phyloP scores from a whole-genome alignment of 2,797 vertebrate genomes.

The Potorous gilbertii region DNA sequence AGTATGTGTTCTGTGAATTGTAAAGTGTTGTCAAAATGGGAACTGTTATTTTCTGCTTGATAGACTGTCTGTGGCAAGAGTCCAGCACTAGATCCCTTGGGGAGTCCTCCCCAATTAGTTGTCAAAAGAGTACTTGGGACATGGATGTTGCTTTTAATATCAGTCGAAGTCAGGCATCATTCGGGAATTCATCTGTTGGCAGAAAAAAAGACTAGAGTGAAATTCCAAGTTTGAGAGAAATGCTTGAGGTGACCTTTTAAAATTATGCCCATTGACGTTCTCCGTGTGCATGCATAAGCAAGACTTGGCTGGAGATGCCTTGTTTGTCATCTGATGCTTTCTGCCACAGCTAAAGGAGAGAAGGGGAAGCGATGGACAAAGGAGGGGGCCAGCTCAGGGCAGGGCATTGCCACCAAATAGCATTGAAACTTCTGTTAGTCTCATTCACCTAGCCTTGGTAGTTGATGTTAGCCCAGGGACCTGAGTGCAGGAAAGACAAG shows the following conservation, averaged over 20 bases:
- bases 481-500: background rate
- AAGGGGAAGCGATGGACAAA: background rate
- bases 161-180: background rate
- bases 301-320: background rate
- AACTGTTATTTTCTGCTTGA: background rate
- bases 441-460: background rate
- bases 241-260: background rate
- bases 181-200: background rate
- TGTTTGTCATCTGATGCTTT: background rate
- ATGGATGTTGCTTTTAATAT: background rate
- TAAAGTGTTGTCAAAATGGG: background rate
- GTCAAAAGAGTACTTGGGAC: background rate
- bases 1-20: background rate
- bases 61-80: background rate
- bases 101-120: background rate
- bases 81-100: background rate
- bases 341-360: background rate
- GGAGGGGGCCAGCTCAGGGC: background rate
- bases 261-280: background rate
- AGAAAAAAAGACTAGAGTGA: background rate
- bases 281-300: background rate
- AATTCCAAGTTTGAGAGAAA: background rate
- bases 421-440: background rate
- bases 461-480: background rate
- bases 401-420: background rate